Base-by-base conservation (phyloP, 2,888 invertebrate genomes). In the Orchestes rusci region DNA sequence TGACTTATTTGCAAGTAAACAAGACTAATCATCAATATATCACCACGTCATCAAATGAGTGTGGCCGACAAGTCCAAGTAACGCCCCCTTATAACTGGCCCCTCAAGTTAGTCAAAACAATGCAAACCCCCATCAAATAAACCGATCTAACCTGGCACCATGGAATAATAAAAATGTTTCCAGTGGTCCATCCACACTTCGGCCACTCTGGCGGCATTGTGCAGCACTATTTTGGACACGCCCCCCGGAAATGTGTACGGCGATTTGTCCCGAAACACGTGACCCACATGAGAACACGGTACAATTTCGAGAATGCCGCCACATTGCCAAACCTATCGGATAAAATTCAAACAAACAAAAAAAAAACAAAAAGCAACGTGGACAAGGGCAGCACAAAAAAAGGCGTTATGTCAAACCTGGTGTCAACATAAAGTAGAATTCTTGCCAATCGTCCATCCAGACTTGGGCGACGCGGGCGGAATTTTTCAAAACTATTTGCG, bases 111-210 rank as follows among this genome's bases (percentile, higher is more conserved):
- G n/a, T n/a, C n/a, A n/a, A n/a, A n/a, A n/a, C n/a, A n/a, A n/a
- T n/a, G n/a, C 16, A 33, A 20, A 12, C 8, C 3, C 20, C 31
- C 23, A 32, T 18, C 16, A n/a, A 19, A 43, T 19, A 34, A 42
- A 41, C 16, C 18, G 13, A 4, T 31, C 62, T 79, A 84, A 93
- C 93, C 93, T 89, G 93, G 89, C 74, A 92, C 94, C 88, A 95
- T 93, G 73, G 91, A 90, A 84, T 92, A 94, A 82, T 92, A 95
- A 84, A 95, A 95, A 75, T 92, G 92, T 72, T 92, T 86, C 90
- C 96, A 97, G 72, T 97, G 94, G 80, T 97, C 99, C 87, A 99
- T 89, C 99, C 99, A 99, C 64, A 99, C 99, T 72, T 95, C 93
- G 62, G 96, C 97, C 62, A 96, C 94, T 63, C 99, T 81, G 62